Conservation (phyloP, 2,797 vertebrate species). For the Hozukius guyotensis region DNA sequence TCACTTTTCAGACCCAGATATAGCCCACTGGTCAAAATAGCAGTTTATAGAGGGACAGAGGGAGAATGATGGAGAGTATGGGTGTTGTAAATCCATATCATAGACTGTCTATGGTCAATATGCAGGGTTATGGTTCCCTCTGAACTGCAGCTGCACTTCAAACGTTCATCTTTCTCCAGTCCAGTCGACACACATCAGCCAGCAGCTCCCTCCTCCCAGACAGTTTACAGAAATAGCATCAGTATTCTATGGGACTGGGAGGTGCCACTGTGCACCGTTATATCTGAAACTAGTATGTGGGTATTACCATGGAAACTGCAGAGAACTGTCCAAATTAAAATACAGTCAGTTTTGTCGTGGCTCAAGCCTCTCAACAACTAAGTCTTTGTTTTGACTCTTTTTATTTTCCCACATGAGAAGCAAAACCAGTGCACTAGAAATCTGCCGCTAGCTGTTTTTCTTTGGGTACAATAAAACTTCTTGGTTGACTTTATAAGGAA, state of each 20-base stretch:
- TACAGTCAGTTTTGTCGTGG: constrained; percentile 25
- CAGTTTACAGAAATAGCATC: constrained; percentile 57
- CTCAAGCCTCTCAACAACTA: constrained; percentile 6
- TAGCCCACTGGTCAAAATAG: no score
- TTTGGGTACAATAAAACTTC: constrained; percentile 1
- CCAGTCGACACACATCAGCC: not conserved
- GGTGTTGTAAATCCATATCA: not conserved
- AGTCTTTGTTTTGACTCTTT: constrained; percentile 13
- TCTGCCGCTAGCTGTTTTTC: not conserved
- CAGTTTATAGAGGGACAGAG: not conserved
- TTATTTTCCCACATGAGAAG: not conserved
- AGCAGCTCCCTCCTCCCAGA: constrained; percentile 7
- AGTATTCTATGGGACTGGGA: constrained; percentile 37
- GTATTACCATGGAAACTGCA: constrained; percentile 70
- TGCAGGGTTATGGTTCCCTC: not conserved
- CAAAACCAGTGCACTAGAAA: not conserved
- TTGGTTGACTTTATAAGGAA: not conserved
- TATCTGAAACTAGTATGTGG: constrained; percentile 48
- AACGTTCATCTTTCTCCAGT: constrained; percentile 17
- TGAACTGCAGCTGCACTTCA: constrained; percentile 30
- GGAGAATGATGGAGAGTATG: not conserved
- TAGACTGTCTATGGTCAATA: not conserved
- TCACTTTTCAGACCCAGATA: no score
- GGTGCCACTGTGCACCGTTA: constrained; percentile 30
- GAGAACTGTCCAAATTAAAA: constrained; percentile 45